Evolutionary conservation across 2,888 invertebrate genomes (phyloP), one percentile per base, ranked within the genome.

Genomic region (Mystacides longicornis): DNA sequence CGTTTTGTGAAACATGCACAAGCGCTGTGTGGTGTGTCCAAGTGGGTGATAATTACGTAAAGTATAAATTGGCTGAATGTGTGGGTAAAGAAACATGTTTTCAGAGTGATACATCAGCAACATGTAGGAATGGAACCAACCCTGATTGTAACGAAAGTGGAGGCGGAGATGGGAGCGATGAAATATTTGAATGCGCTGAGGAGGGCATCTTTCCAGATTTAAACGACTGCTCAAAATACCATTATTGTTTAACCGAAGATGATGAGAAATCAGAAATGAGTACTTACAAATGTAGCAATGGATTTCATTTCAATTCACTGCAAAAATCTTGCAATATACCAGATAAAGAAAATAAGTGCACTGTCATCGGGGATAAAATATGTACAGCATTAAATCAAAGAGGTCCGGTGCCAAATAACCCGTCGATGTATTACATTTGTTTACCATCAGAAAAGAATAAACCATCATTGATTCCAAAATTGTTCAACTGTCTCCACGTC

Each of bases 141-240:
- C 45, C 50, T 3, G 51, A 57, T 7, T 60, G 60, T 18, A 19
- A 19, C 5, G 45, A 21, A 3, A 19, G 20, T 5, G 21, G 7
- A 20, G 20, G 3, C 21, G 45, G 20, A 3, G 48, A 49, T 11
- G 18, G 20, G 5, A 5, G 3, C n/a, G n/a, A n/a, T n/a, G n/a
- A n/a, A n/a, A n/a, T n/a, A 1, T 20, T 52, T 3, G 4, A 7
- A 3, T 58, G 58, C 50, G 21, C 46, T 18, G 52, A 55, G 9
- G 3, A 16, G n/a, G 60, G 60, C 5, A 22, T 56, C 1, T 58
- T 56, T 27, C 60, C 60, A 1, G 54, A 58, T 45, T 33, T 54
- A 1, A 53, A 52, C 19, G 31, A 52, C 21, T 58, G 60, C 18
- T 27, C 27, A 11, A 49, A 57, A 48, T 58, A 60, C 21, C 55